Base-by-base conservation (phyloP, 2,888 invertebrate species). In the Xestia xanthographa region DNA sequence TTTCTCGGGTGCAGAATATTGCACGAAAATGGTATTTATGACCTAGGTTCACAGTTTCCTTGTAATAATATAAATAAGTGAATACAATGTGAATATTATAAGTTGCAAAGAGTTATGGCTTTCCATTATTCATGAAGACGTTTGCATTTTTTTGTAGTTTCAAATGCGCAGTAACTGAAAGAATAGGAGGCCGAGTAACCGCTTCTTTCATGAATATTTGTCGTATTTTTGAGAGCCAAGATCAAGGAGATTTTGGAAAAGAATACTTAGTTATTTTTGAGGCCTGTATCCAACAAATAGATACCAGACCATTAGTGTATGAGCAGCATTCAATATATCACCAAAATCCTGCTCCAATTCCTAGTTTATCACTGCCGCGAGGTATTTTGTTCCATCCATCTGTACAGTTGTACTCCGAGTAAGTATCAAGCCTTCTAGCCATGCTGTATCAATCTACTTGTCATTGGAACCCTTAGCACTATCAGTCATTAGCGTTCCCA, bases 61-160 rank as follows among this genome's bases (percentile, higher is more conserved):
- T 70, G 58, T 50, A 48, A 38, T 11, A 41, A 26, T n/a, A n/a
- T n/a, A n/a, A n/a, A n/a, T 34, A 34, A 34, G 34, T 34, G 34
- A 62, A 38, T 12, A 38, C 2, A 38, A 65, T 65, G 63, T 26
- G 45, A 74, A 65, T 75, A 48, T n/a, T 29, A 29, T 26, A 72
- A 41, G 17, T 67, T 43, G 56, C 12, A 12, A 48, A 48, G 14
- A 48, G 29, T 48, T 48, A 17, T 38, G 6, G 26, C 38, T 26
- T 43, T 65, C 45, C 26, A 66, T 75, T 66, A 75, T 38, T 75
- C 20, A 41, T 20, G 17, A 14, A n/a, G 1, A 29, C 20, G 20
- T 58, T 58, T 58, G 17, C 12, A 17, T 1, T 12, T 48, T 65
- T 29, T n/a, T 29, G 29, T 6, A 17, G 22, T 69, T 50, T 43